Conservation (phyloP, 2,888 invertebrate species). For the Macrophya alboannulata region DNA sequence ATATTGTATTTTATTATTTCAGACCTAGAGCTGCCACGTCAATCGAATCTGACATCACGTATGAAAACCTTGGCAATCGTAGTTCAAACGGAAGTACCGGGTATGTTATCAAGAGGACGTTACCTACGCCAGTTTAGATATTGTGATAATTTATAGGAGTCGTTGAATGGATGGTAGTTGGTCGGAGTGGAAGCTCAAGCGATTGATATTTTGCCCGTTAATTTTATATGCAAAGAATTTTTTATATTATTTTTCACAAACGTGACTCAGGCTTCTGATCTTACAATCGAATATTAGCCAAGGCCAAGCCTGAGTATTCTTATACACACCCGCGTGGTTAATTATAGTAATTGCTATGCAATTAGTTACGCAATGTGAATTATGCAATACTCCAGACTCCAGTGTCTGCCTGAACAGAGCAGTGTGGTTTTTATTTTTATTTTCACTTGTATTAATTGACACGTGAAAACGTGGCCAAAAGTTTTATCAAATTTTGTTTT, state of each 20-base stretch:
- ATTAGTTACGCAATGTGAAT: constrained; percentile 38
- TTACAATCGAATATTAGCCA: constrained; percentile 13
- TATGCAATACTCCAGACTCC: background rate
- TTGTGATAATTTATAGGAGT: background rate
- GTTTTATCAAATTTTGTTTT: constrained; percentile 21
- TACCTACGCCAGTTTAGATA: background rate
- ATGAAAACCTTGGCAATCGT: constrained; percentile 26
- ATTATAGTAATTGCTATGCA: constrained; percentile 23
- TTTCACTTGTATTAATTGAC: background rate
- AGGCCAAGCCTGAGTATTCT: constrained; percentile 33
- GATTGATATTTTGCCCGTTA: background rate
- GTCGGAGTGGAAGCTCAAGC: background rate
- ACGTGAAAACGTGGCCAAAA: background rate
- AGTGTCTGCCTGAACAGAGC: background rate
- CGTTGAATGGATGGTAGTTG: background rate
- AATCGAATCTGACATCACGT: constrained; percentile 27
- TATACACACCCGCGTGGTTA: background rate
- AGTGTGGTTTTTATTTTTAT: background rate
- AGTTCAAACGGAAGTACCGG: constrained; percentile 23
- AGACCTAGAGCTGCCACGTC: constrained; percentile 30
- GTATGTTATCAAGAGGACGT: background rate
- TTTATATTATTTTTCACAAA: background rate
- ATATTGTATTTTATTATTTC: background rate
- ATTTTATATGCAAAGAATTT: background rate
- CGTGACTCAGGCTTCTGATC: background rate